Evolutionary conservation across 2,113 vertebrate genomes (phyloP).

Genomic region (Vanacampus margaritifer): DNA sequence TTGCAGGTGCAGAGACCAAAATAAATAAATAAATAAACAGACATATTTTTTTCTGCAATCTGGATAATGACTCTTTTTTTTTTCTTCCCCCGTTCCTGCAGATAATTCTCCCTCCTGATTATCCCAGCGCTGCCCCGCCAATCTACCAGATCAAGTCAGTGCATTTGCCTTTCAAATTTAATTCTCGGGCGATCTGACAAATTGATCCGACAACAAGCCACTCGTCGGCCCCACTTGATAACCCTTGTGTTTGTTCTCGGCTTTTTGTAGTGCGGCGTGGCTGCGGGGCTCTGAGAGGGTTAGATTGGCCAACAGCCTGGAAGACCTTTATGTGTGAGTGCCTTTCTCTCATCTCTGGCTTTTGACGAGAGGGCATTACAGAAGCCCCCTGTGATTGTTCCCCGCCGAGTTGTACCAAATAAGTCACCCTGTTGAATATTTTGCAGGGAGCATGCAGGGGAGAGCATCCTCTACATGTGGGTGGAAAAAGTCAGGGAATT

Average conservation of each 20-base stretch:
- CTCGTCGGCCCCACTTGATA: slow-evolving; percentile 45
- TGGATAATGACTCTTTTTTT: slow-evolving; percentile 11
- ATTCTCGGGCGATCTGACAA: slow-evolving; percentile 30
- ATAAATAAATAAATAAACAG: not conserved
- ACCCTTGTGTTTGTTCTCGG: slow-evolving; percentile 51
- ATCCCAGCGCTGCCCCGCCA: slow-evolving; percentile 86
- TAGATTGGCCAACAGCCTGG: slow-evolving; percentile 83
- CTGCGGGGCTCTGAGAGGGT: slow-evolving; percentile 81
- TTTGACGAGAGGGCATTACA: slow-evolving; percentile 14
- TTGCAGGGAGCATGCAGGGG: slow-evolving; percentile 84
- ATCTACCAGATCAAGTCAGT: slow-evolving; percentile 96
- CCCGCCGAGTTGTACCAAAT: not conserved
- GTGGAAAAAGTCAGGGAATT: slow-evolving; percentile 92
- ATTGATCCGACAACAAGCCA: slow-evolving; percentile 39
- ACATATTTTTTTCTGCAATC: not conserved
- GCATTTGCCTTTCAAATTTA: slow-evolving; percentile 48
- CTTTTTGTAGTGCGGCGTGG: slow-evolving; percentile 85
- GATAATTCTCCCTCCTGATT: slow-evolving; percentile 89
- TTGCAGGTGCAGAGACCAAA: slow-evolving; percentile 81
- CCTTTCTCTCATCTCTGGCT: slow-evolving; percentile 40
- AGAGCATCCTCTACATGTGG: slow-evolving; percentile 94
- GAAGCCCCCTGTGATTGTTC: slow-evolving; percentile 29
- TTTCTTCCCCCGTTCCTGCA: slow-evolving; percentile 29
- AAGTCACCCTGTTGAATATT: not conserved
- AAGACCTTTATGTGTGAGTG: slow-evolving; percentile 94